Evolutionary conservation across 2,888 invertebrate species (phyloP).

Genomic region (Melangyna quadrimaculata): DNA sequence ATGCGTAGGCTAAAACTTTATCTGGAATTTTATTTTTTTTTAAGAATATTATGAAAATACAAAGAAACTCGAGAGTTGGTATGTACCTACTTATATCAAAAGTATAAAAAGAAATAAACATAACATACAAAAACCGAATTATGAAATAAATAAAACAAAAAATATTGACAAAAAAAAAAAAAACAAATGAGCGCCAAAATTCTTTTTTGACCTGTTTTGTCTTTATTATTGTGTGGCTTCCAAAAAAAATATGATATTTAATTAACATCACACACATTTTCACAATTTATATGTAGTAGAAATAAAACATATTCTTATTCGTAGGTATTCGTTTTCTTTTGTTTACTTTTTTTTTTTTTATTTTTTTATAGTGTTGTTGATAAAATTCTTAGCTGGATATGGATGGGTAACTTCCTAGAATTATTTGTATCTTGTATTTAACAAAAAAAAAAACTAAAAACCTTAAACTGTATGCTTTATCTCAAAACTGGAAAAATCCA

Average conservation of each 20-base stretch:
- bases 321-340: background rate
- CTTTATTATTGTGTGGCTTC: background rate
- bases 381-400: background rate
- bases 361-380: background rate
- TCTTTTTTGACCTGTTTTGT: background rate
- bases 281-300: background rate
- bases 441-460: background rate
- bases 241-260: conserved; percentile 6
- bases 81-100: no score
- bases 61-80: background rate
- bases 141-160: background rate
- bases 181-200: background rate
- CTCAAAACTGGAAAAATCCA: background rate
- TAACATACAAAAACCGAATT: background rate
- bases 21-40: no score
- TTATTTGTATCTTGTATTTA: background rate
- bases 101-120: background rate
- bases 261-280: conserved; percentile 3
- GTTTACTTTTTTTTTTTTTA: background rate
- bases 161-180: background rate
- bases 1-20: no score
- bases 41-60: no score
- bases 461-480: no score
- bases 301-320: no score
- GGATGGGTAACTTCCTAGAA: background rate